Evolutionary conservation across 30 jellyfish, hydroid and myxozoan species (phyloP).

Genomic region (Aurelia sp.): DNA sequence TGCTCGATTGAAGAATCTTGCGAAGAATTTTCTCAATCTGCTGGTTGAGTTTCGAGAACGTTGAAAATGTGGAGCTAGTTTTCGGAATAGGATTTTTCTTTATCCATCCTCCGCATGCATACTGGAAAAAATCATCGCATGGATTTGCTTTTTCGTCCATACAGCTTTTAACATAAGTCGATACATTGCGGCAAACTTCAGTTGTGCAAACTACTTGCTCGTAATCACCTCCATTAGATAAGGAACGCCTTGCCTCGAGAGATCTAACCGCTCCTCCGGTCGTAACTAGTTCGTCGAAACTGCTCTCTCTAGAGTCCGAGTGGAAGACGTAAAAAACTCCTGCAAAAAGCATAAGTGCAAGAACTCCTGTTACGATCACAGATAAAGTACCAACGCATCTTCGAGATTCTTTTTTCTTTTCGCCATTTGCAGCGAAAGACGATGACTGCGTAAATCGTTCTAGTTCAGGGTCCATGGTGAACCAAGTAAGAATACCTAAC

Average conservation of each 20-base stretch:
- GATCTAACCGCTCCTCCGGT: constrained; percentile 99
- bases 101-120: constrained; percentile 99
- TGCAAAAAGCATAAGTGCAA: constrained; percentile 68
- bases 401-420: constrained; percentile 38
- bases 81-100: constrained; percentile 92
- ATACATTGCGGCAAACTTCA: constrained; percentile 64
- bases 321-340: constrained; percentile 83
- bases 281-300: constrained; percentile 88
- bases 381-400: constrained; percentile 74
- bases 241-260: constrained; percentile 25
- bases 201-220: constrained; percentile 75
- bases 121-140: constrained; percentile 85
- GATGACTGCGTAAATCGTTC: constrained; percentile 74
- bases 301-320: constrained; percentile 83
- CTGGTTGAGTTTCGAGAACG: constrained; percentile 91
- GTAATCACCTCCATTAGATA: constrained; percentile 42
- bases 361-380: constrained; percentile 59
- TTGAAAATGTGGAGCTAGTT: constrained; percentile 95
- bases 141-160: constrained; percentile 83
- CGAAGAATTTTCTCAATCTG: constrained; percentile 87
- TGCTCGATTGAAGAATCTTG: constrained; percentile 63
- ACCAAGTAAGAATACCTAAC: neutral
- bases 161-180: constrained; percentile 71
- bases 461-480: constrained; percentile 68
- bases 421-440: constrained; percentile 55